Evolutionary conservation across 2,797 vertebrate genomes (phyloP), one percentile per base, ranked within the genome.

Genomic region (Carapus acus): DNA sequence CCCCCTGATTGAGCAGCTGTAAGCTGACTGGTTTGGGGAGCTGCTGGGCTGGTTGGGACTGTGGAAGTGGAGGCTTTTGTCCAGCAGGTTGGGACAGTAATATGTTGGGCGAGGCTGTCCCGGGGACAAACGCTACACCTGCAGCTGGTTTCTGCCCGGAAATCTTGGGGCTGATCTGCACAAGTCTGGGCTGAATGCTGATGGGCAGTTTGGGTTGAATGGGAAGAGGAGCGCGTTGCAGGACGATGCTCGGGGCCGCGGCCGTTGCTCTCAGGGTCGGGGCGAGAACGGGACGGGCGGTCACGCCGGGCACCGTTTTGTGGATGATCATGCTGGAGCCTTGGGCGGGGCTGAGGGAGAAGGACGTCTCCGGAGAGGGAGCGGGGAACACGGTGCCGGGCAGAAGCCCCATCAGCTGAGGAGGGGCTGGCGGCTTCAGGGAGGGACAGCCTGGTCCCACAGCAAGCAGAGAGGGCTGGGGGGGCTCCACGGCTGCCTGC

Each of bases 191-290:
- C 64, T 91, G 89, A 20, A 91, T 90, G 78, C 76, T 91, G 70
- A 90, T 73, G 15, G 86, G 87, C 54, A 89, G 73, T 69, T 90
- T 91, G 71, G 88, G 88, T 20, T 91, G 89, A 55, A 91, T 91
- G 17, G 77, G 83, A 17, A 86, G 74, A 1, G 83, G 88, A 1
- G 74, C 83, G 0, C 84, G 84, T 62, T 88, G 87, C 45, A 88
- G 58, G 42, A 88, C 31, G 21, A 89, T 76, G 44, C 85, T 82
- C 0, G 81, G 71, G 0, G 80, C 56, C 3, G 82, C 66, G 3
- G 61, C 38, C 1, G 83, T 49, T n/a, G 81, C 54, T 53, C 83
- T 82, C 66, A 88, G 67, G 6, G 82, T 58, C 0, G 85, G 81
- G 8, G 62, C 70, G 58, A 88, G 42, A 4, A 88, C 63, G 2